phyloP scores from a whole-genome alignment of 2,797 vertebrate species.

The Orientallactaga sibirica region DNA sequence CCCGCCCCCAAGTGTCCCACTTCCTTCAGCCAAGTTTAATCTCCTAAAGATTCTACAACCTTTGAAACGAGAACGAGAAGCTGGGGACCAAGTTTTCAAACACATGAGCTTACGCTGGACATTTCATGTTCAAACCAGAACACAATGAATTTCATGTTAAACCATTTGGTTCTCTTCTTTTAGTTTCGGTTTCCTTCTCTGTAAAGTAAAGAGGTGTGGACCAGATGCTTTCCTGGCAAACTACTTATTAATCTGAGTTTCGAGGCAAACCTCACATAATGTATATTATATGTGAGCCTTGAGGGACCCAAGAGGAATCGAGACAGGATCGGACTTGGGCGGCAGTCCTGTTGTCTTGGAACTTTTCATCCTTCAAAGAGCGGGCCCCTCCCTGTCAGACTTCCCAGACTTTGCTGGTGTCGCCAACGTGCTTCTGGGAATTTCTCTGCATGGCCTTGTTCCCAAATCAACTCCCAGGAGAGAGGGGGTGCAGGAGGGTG shows the following conservation, averaged over 20 bases:
- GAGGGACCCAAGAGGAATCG: neutral
- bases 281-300: neutral
- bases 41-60: neutral
- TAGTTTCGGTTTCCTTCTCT: neutral
- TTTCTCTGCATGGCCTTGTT: constrained; percentile 83
- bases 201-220: neutral
- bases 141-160: neutral
- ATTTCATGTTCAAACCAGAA: neutral
- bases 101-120: neutral
- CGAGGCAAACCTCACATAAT: constrained; percentile 1
- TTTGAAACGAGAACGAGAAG: neutral
- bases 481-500: constrained; percentile 76
- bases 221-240: constrained; percentile 24
- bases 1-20: no score
- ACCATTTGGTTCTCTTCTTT: neutral
- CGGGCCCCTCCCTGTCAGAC: constrained; percentile 1
- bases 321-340: neutral
- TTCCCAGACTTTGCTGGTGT: constrained; percentile 62
- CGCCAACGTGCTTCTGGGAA: constrained; percentile 72
- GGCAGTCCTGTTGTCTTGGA: neutral
- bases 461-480: constrained; percentile 86
- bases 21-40: neutral
- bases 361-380: neutral
- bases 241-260: constrained; percentile 21
- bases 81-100: neutral